Evolutionary conservation across 2,888 invertebrate species (phyloP), one percentile per base, ranked within the genome.

Genomic region (Galerucella calmariensis): DNA sequence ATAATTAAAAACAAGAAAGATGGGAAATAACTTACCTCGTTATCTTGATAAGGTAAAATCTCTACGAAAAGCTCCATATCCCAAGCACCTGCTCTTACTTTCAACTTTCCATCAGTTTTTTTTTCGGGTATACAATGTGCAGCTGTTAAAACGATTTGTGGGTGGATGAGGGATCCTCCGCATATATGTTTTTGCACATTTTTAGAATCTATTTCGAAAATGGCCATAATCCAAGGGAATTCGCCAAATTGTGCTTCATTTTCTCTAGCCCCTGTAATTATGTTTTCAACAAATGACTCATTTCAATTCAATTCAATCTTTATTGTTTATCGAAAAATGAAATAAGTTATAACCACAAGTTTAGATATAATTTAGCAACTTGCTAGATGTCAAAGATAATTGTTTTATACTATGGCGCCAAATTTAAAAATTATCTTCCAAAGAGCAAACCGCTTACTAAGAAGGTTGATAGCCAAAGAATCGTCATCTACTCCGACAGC

Each of bases 151-250:
- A 94, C 93, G 4, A 93, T 94, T 66, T 88, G 88, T 0, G 91
- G 92, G 76, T 94, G 93, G 77, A 96, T 94, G 4, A 96, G 88
- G 0, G 95, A 91, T 0, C 94, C 96, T 0, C 95, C 95, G 48
- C 95, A 95, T 35, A 24, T 69, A 5, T 41, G 44, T 2, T 61
- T 11, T 9, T 16, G 5, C 3, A 11, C 20, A 1, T 24, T 77
- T 90, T 90, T 24, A 90, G 83, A 82, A 89, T 89, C 72, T 89
- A 88, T 0, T 87, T 87, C 0, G 74, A 94, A 85, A 44, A 94
- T 88, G 0, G 94, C 94, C 0, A 93, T 91, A 93, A 95, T 94
- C 95, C 95, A 95, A 0, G 95, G 94, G 84, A 94, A 95, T 86
- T 95, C 95, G 0, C 92, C 95, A 79, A 92, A 95, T 81, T 94